Evolutionary conservation across 1,140 invertebrate species (phyloP).

Genomic region (Musca domestica): DNA sequence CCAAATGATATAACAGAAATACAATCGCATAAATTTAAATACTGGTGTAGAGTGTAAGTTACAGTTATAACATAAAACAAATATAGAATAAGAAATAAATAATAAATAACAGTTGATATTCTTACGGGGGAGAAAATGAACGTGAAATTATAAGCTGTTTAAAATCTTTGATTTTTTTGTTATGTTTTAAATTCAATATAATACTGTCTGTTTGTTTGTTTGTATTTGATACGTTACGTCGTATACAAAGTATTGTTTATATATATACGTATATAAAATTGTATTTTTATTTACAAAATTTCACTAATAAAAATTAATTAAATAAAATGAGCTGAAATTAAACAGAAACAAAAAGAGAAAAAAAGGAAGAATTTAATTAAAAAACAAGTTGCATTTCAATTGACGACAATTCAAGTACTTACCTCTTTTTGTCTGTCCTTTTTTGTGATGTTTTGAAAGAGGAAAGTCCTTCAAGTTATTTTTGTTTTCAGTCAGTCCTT

Average conservation of each 20-base stretch:
- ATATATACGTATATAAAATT: not conserved
- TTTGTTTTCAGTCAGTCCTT: too few relatives aligned
- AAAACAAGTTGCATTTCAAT: not conserved
- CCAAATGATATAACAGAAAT: too few relatives aligned
- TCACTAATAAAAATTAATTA: constrained; percentile 2
- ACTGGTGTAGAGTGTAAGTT: too few relatives aligned
- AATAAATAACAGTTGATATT: too few relatives aligned
- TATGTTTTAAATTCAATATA: constrained; percentile 3
- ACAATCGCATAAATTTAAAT: too few relatives aligned
- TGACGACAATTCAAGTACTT: not conserved
- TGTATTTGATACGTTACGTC: not conserved
- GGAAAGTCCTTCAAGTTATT: too few relatives aligned
- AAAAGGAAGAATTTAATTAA: not conserved
- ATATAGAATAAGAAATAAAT: too few relatives aligned
- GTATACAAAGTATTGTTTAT: not conserved
- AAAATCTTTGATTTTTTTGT: too few relatives aligned
- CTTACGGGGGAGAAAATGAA: too few relatives aligned
- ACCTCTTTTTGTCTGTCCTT: not conserved
- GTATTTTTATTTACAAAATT: not conserved
- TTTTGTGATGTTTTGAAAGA: not conserved
- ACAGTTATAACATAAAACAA: too few relatives aligned
- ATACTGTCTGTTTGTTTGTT: constrained; percentile 10
- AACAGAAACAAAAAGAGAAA: constrained; percentile 14
- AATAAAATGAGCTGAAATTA: constrained; percentile 22
- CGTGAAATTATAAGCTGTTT: not conserved